Base-by-base conservation (phyloP, 2,797 vertebrate genomes). In the Chrysocyon brachyurus region DNA sequence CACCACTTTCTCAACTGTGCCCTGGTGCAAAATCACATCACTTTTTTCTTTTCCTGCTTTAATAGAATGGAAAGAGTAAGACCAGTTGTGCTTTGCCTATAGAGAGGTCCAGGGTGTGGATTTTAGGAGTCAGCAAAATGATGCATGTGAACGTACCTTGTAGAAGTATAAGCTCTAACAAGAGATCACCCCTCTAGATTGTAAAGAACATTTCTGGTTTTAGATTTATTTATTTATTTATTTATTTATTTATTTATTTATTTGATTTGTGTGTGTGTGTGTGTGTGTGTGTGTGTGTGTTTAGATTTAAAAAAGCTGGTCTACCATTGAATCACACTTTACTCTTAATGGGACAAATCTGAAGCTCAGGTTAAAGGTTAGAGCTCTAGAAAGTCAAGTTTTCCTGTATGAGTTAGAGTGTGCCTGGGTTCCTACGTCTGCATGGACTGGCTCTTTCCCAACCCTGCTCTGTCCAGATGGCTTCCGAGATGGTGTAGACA, bases 361-460 rank as follows among this genome's bases (percentile, higher is more conserved):
- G 91, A 89, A 75, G 91, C 26, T 81, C 12, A 33, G 40, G 52
- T 54, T 73, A 61, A 86, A 14, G 79, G 8, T 77, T 56, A 63
- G 63, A 77, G 56, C 11, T 56, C 36, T 33, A 66, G 31, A 64
- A n/a, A 57, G 40, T 61, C 21, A 10, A 28, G 6, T 81, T 68
- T 91, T 70, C 49, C 46, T 5, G 0, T 5, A 0, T 10, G 88
- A 70, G 22, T 14, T 36, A 22, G 52, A 54, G 36, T 15, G 26
- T 49, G 19, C 22, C 6, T 46, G 36, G 15, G 15, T 52, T 63
- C 26, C 49, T 66, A 68, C 6, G 3, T 57, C 28, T 61, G 16
- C 12, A 5, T 0, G 0, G 4, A 17, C 57, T 28, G 31, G 56
- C 0, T 66, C 33, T 21, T 56, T 72, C 54, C 57, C 6, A 46